phyloP scores from a whole-genome alignment of 2,113 vertebrate species.

The Microcebus lehilahytsara region DNA sequence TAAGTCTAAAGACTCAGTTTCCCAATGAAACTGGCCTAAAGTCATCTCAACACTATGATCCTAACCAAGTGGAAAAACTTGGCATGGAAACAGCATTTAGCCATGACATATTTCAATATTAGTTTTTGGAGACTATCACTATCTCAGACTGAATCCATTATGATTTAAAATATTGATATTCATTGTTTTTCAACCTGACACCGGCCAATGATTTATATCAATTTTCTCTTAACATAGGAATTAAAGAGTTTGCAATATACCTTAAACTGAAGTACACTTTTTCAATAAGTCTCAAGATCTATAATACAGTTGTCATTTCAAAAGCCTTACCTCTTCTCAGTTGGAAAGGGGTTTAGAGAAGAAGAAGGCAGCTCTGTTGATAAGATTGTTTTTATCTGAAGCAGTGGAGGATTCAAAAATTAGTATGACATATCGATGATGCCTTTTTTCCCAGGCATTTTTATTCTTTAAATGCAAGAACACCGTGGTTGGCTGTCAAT shows the following conservation, averaged over 20 bases:
- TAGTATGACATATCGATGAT: slow-evolving; percentile 26
- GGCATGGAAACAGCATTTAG: slow-evolving; percentile 60
- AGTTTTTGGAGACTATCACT: slow-evolving; percentile 48
- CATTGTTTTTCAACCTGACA: slow-evolving; percentile 63
- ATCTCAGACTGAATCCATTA: slow-evolving; percentile 47
- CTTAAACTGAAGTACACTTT: slow-evolving; percentile 43
- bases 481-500: slow-evolving; percentile 51
- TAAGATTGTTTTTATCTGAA: slow-evolving; percentile 45
- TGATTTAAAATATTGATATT: slow-evolving; percentile 70
- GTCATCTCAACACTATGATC: neutral
- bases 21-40: neutral
- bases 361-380: neutral
- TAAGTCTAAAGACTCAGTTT: neutral
- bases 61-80: neutral
- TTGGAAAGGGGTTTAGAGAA: slow-evolving; percentile 22
- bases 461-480: neutral
- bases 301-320: slow-evolving; percentile 46
- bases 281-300: slow-evolving; percentile 32
- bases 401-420: slow-evolving; percentile 55
- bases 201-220: slow-evolving; percentile 50
- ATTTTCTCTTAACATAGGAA: slow-evolving; percentile 61
- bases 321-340: slow-evolving; percentile 44
- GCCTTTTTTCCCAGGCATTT: neutral
- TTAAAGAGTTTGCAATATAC: slow-evolving; percentile 43
- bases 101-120: slow-evolving; percentile 63